Evolutionary conservation across 37 sponge, comb jelly and placozoan genomes (phyloP).

Genomic region (Halichondria panicea): DNA sequence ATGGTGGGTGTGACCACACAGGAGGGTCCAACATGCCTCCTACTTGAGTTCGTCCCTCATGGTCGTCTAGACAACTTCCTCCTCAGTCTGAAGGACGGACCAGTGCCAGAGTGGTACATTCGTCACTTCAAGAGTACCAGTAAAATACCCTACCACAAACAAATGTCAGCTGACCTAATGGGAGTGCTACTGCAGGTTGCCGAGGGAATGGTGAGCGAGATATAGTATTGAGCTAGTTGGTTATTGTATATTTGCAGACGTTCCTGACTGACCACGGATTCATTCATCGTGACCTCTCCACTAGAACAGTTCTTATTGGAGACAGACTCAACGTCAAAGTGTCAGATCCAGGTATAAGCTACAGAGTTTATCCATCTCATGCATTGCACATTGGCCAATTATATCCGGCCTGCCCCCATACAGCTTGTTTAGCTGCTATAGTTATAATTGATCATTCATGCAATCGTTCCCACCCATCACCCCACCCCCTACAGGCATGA

Average conservation of each 20-base stretch:
- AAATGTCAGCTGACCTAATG: constrained; percentile 59
- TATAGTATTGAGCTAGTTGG: too few relatives aligned
- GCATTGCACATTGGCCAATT: not conserved
- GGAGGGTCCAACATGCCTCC: constrained; percentile 42
- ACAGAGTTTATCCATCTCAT: constrained; percentile 44
- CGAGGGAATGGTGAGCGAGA: constrained; percentile 61
- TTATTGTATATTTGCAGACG: constrained; percentile 19
- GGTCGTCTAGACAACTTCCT: constrained; percentile 67
- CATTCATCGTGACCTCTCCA: constrained; percentile 65
- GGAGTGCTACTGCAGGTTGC: constrained; percentile 54
- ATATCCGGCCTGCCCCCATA: constrained; percentile 3
- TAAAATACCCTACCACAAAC: constrained; percentile 26
- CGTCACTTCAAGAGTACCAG: constrained; percentile 11
- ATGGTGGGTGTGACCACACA: constrained; percentile 24
- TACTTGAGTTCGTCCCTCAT: constrained; percentile 48
- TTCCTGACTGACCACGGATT: constrained; percentile 61
- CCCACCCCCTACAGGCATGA: constrained; percentile 16
- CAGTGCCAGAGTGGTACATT: constrained; percentile 71
- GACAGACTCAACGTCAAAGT: constrained; percentile 57
- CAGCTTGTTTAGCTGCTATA: too few relatives aligned
- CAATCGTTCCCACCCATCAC: not conserved
- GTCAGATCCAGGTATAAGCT: constrained; percentile 45
- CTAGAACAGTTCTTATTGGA: constrained; percentile 61
- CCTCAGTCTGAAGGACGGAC: constrained; percentile 40
- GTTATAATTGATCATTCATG: not conserved